phyloP scores from a whole-genome alignment of 2,888 invertebrate species.

The Pinctada fucata region DNA sequence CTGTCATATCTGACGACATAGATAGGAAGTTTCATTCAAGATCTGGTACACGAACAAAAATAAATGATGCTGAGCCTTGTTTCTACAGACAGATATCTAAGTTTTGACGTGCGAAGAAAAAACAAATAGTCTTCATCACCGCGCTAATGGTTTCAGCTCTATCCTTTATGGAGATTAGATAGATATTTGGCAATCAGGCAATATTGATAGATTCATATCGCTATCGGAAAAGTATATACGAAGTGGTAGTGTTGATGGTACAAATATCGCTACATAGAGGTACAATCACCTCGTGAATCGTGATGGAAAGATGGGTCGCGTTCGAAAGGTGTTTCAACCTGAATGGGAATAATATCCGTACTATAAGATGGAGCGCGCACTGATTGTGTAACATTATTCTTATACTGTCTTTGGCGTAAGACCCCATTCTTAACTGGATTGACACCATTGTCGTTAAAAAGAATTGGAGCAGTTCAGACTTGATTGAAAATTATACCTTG shows the following conservation, averaged over 20 bases:
- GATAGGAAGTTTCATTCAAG: neutral
- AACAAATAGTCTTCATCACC: neutral
- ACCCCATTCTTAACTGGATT: too few relatives aligned
- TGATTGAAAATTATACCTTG: too few relatives aligned
- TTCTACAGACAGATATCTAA: neutral
- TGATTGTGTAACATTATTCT: too few relatives aligned
- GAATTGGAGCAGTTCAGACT: too few relatives aligned
- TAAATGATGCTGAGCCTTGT: neutral
- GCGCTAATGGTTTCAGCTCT: neutral
- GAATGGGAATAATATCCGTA: too few relatives aligned
- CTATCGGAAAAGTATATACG: neutral
- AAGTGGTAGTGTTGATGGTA: neutral
- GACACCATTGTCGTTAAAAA: too few relatives aligned
- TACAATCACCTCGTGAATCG: neutral
- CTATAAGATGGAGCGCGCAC: too few relatives aligned
- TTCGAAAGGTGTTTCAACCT: conserved; percentile 1
- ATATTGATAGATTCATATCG: neutral
- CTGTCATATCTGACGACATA: neutral
- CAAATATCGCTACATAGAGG: neutral
- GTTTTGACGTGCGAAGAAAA: neutral
- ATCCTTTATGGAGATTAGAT: neutral
- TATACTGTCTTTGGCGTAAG: too few relatives aligned
- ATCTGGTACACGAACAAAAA: conserved; percentile 1
- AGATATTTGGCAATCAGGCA: conserved; percentile 4
- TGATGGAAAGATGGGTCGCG: neutral